Conservation (phyloP, 1,140 invertebrate genomes). For the Rhyacophila brunnea region DNA sequence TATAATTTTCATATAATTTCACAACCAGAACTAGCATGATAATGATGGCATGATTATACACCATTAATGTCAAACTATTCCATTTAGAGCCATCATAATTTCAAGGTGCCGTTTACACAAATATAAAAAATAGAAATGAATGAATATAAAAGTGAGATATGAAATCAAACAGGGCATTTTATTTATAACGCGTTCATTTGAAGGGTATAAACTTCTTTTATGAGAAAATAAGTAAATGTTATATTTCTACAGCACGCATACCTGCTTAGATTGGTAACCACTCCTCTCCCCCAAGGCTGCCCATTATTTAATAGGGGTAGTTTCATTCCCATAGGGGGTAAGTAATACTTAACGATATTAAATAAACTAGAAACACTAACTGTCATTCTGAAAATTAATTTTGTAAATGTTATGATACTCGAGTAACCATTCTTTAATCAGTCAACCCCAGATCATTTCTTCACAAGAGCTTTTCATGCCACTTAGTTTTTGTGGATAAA, state of each 20-base stretch:
- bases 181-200: slow-evolving; percentile 36
- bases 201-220: slow-evolving; percentile 35
- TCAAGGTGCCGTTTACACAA: slow-evolving; percentile 35
- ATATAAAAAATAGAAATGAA: slow-evolving; percentile 35
- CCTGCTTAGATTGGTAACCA: slow-evolving; percentile 6
- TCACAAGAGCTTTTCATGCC: too few species aligned
- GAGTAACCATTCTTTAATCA: too few species aligned
- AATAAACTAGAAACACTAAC: slow-evolving; percentile 29
- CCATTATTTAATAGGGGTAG: slow-evolving; percentile 33
- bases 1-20: slow-evolving; percentile 16
- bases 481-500: too few species aligned
- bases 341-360: slow-evolving; percentile 36
- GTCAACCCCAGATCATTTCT: too few species aligned
- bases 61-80: slow-evolving; percentile 24
- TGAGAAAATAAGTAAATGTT: slow-evolving; percentile 33
- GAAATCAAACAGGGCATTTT: slow-evolving; percentile 35
- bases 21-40: slow-evolving; percentile 3
- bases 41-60: slow-evolving; percentile 23
- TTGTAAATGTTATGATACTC: too few species aligned
- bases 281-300: slow-evolving; percentile 24
- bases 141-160: slow-evolving; percentile 34
- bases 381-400: too few species aligned
- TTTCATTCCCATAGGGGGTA: slow-evolving; percentile 27
- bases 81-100: slow-evolving; percentile 32
- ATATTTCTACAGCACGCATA: slow-evolving; percentile 34